phyloP scores from a whole-genome alignment of 2,888 invertebrate genomes.

The Platycheirus albimanus region DNA sequence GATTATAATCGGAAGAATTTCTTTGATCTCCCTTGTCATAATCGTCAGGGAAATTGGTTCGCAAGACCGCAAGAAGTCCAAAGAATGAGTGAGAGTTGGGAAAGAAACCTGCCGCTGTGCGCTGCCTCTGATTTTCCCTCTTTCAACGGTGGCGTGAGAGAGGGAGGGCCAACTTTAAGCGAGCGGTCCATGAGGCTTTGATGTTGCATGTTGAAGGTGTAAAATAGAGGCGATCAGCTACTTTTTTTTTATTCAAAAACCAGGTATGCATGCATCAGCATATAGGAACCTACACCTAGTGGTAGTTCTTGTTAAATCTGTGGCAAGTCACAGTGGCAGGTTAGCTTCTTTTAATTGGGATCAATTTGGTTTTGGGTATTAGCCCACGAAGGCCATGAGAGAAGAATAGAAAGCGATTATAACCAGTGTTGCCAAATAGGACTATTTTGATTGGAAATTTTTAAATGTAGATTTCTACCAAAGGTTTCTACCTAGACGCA shows the following conservation, averaged over 20 bases:
- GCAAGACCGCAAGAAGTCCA: conserved; percentile 62
- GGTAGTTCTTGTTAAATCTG: conserved; percentile 23
- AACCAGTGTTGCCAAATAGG: conserved; percentile 6
- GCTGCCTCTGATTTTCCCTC: too few species aligned
- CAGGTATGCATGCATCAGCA: conserved; percentile 41
- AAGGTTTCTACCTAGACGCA: too few species aligned
- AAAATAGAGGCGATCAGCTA: conserved; percentile 73
- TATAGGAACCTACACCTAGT: too few species aligned
- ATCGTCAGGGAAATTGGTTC: conserved; percentile 72
- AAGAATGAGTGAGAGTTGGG: conserved; percentile 43
- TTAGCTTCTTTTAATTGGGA: conserved; percentile 71
- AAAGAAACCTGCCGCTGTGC: conserved; percentile 6
- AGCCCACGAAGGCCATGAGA: conserved; percentile 27
- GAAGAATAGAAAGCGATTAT: conserved; percentile 20
- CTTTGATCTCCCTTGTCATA: conserved; percentile 72
- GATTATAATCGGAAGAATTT: conserved; percentile 73
- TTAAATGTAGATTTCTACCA: too few species aligned
- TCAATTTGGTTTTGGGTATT: conserved; percentile 61
- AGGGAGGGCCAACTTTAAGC: conserved; percentile 15
- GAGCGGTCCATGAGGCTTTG: conserved; percentile 55
- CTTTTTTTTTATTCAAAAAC: conserved; percentile 38
- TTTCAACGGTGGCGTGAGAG: conserved; percentile 13
- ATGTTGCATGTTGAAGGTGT: conserved; percentile 71
- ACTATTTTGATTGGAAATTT: too few species aligned
- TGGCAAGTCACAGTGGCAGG: conserved; percentile 58